Evolutionary conservation across 2,797 vertebrate genomes (phyloP), one percentile per base, ranked within the genome.

Genomic region (Gallinago nigripennis): DNA sequence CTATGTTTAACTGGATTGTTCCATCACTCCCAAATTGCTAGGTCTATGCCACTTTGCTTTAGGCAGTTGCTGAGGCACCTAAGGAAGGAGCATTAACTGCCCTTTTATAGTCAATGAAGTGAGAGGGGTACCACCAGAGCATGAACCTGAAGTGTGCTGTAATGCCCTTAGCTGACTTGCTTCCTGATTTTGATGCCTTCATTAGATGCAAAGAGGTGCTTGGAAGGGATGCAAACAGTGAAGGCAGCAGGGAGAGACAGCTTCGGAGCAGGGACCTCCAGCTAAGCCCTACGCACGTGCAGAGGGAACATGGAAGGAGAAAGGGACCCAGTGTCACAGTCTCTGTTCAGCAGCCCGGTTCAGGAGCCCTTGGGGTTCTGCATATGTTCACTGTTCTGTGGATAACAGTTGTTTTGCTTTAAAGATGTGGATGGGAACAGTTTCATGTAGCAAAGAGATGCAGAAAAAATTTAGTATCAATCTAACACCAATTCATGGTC

Each of bases 321-420:
- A 54, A 43, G 15, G 16, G 16, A 51, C 33, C 31, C 0, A 0
- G 7, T 1, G 6, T 16, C 56, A 50, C 18, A 31, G 48, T 27
- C n/a, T 61, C 28, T 14, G 17, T 35, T 88, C 71, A 78, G 33
- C 45, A 86, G n/a, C 27, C 21, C 25, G 3, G 6, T 39, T 66
- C 61, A 30, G 50, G 13, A 24, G 3, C 25, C 51, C 30, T 76
- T 48, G 45, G 35, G 18, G 6, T 10, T 37, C 19, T 9, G 3
- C 9, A 3, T 17, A 8, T 28, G 15, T 5, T 57, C 11, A 20
- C 20, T 43, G 48, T 60, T 85, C 54, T 30, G 23, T 41, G 58
- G 2, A 5, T 48, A 70, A 39, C 0, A 0, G 12, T 21, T 43
- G 16, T 25, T 76, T 31, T 94, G 27, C 7, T 77, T 57, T 63